Evolutionary conservation across 2,888 invertebrate species (phyloP).

Genomic region (Tetheella fluctuosa): DNA sequence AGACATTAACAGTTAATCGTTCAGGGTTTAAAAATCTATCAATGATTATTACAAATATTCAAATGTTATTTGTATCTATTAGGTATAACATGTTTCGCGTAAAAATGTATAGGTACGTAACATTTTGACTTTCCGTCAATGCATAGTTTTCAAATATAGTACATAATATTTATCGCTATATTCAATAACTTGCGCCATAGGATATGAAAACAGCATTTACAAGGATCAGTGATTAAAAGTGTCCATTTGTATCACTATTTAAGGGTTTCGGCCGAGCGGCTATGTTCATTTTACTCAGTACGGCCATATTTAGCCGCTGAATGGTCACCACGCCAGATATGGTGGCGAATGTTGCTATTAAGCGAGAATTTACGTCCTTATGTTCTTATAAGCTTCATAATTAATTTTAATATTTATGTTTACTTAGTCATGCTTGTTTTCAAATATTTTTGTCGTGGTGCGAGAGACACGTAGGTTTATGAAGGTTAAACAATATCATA

Average conservation of each 20-base stretch:
- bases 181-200: background rate
- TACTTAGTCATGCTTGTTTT: background rate
- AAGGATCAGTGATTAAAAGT: conserved; percentile 22
- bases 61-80: too few relatives aligned
- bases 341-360: conserved; percentile 11
- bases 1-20: too few relatives aligned
- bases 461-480: background rate
- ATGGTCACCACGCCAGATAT: background rate
- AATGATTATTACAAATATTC: too few relatives aligned
- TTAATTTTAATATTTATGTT: background rate
- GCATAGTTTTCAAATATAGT: too few relatives aligned
- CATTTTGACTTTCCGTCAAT: background rate
- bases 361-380: background rate
- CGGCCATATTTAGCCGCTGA: conserved; percentile 7
- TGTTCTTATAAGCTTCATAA: conserved; percentile 2
- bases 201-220: conserved; percentile 14
- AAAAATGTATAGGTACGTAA: too few relatives aligned
- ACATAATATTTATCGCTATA: background rate
- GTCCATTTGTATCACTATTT: conserved; percentile 24
- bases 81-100: too few relatives aligned
- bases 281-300: conserved; percentile 33
- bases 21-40: too few relatives aligned
- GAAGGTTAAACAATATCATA: too few relatives aligned
- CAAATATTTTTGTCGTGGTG: background rate
- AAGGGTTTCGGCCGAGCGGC: conserved; percentile 33